Conservation (phyloP, 23 tunicate species). For the Styela clava region DNA sequence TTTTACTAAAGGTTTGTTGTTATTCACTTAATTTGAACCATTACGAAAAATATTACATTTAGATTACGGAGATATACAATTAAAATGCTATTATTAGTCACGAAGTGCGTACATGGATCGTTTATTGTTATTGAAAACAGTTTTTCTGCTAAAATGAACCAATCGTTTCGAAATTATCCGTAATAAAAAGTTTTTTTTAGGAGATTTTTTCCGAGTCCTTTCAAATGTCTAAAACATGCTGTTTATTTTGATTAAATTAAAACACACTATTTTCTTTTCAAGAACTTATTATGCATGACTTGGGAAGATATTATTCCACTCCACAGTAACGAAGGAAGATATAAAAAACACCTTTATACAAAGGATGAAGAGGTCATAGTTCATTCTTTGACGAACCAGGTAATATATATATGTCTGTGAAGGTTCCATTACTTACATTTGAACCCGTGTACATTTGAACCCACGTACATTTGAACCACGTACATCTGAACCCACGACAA, state of each 20-base stretch:
- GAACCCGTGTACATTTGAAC: too few species aligned
- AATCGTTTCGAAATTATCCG: too few species aligned
- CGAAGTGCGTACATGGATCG: too few species aligned
- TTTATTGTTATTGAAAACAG: too few species aligned
- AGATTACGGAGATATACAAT: too few species aligned
- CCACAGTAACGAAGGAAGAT: neutral
- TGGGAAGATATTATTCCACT: conserved; percentile 16
- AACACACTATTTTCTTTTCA: neutral
- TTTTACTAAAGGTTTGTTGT: conserved; percentile 5
- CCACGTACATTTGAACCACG: too few species aligned
- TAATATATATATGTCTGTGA: too few species aligned
- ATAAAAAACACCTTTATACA: neutral
- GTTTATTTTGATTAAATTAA: neutral
- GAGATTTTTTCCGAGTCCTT: neutral
- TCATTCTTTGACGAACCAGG: conserved; percentile 1
- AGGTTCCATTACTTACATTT: too few species aligned
- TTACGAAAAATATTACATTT: neutral
- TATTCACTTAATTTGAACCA: neutral
- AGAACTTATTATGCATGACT: conserved; percentile 9
- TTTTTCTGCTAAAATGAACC: too few species aligned
- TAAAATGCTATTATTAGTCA: too few species aligned
- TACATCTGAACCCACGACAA: too few species aligned
- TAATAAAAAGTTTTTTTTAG: neutral
- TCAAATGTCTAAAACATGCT: neutral
- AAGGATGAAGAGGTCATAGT: neutral